These are phyloP conservation scores for Rhombomys opimus DNA, from an alignment of 2,113 vertebrate species.

Conservation along the genomic window DNA sequence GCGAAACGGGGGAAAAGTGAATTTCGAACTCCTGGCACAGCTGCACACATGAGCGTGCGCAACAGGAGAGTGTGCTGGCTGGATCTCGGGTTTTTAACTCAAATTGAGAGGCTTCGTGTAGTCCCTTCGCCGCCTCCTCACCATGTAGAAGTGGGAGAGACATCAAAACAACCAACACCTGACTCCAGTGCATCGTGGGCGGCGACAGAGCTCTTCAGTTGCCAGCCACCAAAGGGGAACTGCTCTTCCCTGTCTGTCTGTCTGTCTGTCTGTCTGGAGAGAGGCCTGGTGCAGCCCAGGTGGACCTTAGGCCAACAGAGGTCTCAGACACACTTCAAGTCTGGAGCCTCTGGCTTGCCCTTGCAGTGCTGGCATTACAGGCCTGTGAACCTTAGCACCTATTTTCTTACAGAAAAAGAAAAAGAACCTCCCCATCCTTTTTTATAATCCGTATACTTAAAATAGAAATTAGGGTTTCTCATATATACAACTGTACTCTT, in stretches of 20 bases:
- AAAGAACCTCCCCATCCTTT: background rate
- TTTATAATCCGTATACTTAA: constrained; percentile 8
- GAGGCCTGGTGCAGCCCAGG: background rate
- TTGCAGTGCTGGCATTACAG: background rate
- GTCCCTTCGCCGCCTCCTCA: background rate
- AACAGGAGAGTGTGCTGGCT: background rate
- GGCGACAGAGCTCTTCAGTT: no score
- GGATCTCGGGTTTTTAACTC: background rate
- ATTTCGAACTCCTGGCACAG: background rate
- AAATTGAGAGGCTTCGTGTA: background rate
- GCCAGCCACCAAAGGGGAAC: background rate
- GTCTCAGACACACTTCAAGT: background rate
- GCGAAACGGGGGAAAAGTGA: constrained; percentile 36
- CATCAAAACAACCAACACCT: background rate
- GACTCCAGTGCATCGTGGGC: background rate
- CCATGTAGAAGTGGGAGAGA: background rate
- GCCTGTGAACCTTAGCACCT: background rate
- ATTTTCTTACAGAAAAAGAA: background rate
- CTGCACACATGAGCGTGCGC: background rate
- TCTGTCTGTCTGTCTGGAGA: background rate
- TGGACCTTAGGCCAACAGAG: rapidly evolving
- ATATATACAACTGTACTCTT: background rate
- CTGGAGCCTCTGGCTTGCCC: background rate
- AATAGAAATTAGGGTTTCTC: constrained; percentile 36
- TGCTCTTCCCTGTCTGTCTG: background rate